Evolutionary conservation across 2,113 vertebrate species (phyloP).

Genomic region (Telmatochromis sp.): DNA sequence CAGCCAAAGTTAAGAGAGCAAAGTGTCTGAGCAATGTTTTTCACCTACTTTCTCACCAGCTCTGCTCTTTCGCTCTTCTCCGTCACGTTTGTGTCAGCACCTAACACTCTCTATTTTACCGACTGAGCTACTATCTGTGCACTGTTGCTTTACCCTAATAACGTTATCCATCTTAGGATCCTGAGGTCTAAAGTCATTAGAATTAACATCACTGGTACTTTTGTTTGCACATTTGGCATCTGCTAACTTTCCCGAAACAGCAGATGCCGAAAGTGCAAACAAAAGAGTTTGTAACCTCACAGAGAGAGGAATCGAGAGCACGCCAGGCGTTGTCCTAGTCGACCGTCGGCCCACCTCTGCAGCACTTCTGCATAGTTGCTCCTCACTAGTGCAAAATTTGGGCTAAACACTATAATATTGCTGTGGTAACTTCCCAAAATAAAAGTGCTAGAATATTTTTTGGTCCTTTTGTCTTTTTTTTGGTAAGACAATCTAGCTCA

Average conservation of each 20-base stretch:
- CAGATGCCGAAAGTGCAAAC: not conserved
- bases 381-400: not conserved
- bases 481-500: not conserved
- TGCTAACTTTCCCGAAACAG: not conserved
- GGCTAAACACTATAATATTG: not conserved
- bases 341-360: not conserved
- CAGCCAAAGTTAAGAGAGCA: not conserved
- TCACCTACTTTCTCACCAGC: not conserved
- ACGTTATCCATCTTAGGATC: not conserved
- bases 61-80: not conserved
- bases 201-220: not conserved
- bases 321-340: not conserved
- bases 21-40: not conserved
- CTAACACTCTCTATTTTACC: not conserved
- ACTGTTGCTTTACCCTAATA: not conserved
- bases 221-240: not conserved
- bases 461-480: not conserved
- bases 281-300: not conserved
- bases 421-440: not conserved
- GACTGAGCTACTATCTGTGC: not conserved
- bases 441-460: not conserved
- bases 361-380: not conserved
- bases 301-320: not conserved
- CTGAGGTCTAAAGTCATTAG: not conserved
- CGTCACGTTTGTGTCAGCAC: not conserved